phyloP scores from a whole-genome alignment of 1,140 invertebrate genomes.

The Hylyphantes graminicola region DNA sequence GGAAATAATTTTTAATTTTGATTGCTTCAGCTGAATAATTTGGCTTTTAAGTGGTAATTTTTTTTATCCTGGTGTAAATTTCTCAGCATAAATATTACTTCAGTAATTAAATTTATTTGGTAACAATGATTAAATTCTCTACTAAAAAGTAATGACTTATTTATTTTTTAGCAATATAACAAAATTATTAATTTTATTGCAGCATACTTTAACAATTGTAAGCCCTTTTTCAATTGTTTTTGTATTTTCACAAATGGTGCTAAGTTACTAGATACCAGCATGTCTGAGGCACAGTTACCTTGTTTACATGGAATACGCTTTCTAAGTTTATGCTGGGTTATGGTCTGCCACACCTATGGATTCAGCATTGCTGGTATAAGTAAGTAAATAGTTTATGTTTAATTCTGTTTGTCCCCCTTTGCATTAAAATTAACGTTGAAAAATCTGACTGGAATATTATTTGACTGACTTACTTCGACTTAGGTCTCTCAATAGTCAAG shows the following conservation, averaged over 20 bases:
- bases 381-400: background rate
- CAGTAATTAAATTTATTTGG: background rate
- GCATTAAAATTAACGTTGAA: no score
- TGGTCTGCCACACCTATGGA: constrained; percentile 83
- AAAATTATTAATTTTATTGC: background rate
- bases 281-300: constrained; percentile 1
- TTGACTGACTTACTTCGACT: no score
- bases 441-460: no score
- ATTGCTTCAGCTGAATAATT: no score
- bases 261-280: constrained; percentile 64
- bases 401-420: no score
- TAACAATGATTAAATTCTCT: background rate
- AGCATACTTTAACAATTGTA: background rate
- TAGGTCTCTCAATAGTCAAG: no score
- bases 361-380: background rate
- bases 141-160: background rate
- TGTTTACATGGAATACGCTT: constrained; percentile 84
- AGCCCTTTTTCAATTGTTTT: constrained; percentile 52
- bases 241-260: constrained; percentile 63
- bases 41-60: no score
- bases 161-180: background rate
- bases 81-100: no score
- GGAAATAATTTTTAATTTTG: no score
- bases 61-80: no score
- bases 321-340: constrained; percentile 88